Evolutionary conservation across 2,113 vertebrate genomes (phyloP), one percentile per base, ranked within the genome.

Genomic region (Aramus guarauna): DNA sequence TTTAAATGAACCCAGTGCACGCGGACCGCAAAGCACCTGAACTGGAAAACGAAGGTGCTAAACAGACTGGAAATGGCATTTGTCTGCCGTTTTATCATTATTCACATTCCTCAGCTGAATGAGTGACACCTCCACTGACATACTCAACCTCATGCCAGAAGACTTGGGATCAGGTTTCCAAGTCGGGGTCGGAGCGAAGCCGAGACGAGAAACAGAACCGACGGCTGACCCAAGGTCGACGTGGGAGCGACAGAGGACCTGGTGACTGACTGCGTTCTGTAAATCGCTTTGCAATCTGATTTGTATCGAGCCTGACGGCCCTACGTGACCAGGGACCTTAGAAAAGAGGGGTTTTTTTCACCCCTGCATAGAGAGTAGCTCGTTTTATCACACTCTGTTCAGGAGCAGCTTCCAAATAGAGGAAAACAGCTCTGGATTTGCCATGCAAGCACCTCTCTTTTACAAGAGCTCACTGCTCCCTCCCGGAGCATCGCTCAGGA

Each of bases 1-100:
- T 37, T n/a, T 21, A 30, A 68, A 24, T 0, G 1, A 58, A 48
- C 15, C 15, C 1, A 2, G 32, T 7, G 26, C 13, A 6, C 0
- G 6, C 56, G 58, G 67, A 2, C 30, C 7, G 48, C 58, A n/a
- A 34, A 95, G 56, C 82, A 68, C 82, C 82, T 78, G 76, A 50
- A 58, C 41, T 69, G 67, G 48, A 68, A 53, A 53, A 30, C 1
- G 1, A 37, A 55, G 62, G 66, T 73, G 60, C 55, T 74, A 62
- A 78, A 36, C 1, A 1, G 71, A 15, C 53, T 52, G 53, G 72
- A 83, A 81, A 48, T 8, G 32, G 72, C 48, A 82, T 72, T 32
- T 36, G 34, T 20, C 84, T 41, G 34, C 73, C 22, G 37, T 26
- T 36, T 29, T 22, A 67, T 72, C 43, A 4, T 43, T 20, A 48